Evolutionary conservation across 1,140 invertebrate species (phyloP).

Genomic region (Melitaea cinxia): DNA sequence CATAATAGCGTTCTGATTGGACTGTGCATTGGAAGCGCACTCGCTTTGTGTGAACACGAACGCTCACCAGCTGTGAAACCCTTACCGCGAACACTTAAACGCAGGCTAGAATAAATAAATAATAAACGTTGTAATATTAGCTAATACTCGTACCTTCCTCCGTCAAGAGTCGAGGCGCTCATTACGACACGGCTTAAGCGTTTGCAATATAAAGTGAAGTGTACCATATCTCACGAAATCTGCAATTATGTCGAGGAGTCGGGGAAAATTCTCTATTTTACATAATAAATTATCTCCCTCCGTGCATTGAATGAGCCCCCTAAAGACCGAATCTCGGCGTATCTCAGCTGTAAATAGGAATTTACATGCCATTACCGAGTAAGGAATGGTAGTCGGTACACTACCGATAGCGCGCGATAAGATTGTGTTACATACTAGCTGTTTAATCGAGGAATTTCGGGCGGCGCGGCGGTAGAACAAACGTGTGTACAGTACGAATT

Average conservation of each 20-base stretch:
- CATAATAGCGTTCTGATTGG: too few species aligned
- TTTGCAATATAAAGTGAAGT: constrained; percentile 9
- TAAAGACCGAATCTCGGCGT: constrained; percentile 25
- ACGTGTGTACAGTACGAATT: too few species aligned
- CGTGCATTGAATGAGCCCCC: constrained; percentile 16
- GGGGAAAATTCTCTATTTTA: constrained; percentile 16
- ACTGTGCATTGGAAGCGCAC: too few species aligned
- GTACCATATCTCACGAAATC: constrained; percentile 41
- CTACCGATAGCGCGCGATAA: background rate
- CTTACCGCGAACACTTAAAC: too few species aligned
- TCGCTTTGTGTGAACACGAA: too few species aligned
- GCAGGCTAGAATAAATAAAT: too few species aligned
- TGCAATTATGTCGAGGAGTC: constrained; percentile 21
- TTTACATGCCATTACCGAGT: constrained; percentile 39
- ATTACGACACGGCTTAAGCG: background rate
- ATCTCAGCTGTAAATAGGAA: constrained; percentile 35
- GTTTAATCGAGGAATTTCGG: background rate
- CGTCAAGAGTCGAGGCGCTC: background rate
- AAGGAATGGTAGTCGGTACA: constrained; percentile 11
- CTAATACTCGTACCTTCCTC: background rate
- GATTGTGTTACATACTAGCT: constrained; percentile 8
- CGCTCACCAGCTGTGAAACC: too few species aligned
- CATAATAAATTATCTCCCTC: constrained; percentile 24
- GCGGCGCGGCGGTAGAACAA: too few species aligned
- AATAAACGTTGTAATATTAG: too few species aligned